These are phyloP conservation scores for Lysandra bellargus DNA, from an alignment of 2,888 invertebrate genomes.

Conservation along the genomic window DNA sequence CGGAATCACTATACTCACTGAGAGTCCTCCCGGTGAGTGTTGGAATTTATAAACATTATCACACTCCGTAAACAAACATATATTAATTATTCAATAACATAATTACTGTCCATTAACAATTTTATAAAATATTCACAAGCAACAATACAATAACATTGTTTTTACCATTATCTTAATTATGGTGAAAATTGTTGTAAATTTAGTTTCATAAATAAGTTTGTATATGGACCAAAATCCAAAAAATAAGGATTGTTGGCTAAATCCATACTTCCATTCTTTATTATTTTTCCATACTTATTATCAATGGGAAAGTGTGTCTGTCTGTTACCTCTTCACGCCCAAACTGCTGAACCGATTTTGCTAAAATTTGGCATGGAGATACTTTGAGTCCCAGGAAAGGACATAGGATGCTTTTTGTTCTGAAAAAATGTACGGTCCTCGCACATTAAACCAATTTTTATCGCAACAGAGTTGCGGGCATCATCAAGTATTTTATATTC, in stretches of 20 bases:
- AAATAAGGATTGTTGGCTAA: not conserved
- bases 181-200: constrained; percentile 15
- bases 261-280: too few relatives aligned
- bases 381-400: too few relatives aligned
- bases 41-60: not conserved
- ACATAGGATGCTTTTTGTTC: too few relatives aligned
- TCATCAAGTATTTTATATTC: too few relatives aligned
- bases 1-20: constrained; percentile 86
- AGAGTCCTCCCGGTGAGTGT: constrained; percentile 80
- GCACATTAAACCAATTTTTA: too few relatives aligned
- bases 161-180: constrained; percentile 4
- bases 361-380: too few relatives aligned
- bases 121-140: constrained; percentile 4
- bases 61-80: not conserved
- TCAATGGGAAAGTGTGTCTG: too few relatives aligned
- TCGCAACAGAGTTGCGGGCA: too few relatives aligned
- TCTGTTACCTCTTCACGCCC: too few relatives aligned
- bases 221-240: not conserved
- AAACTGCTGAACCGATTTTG: too few relatives aligned
- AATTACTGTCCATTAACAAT: constrained; percentile 3
- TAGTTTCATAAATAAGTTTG: not conserved
- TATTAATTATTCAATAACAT: not conserved
- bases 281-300: too few relatives aligned
- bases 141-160: constrained; percentile 15
- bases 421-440: too few relatives aligned